Base-by-base conservation (phyloP, 2,797 vertebrate genomes). In the Pantherophis vulpinus region DNA sequence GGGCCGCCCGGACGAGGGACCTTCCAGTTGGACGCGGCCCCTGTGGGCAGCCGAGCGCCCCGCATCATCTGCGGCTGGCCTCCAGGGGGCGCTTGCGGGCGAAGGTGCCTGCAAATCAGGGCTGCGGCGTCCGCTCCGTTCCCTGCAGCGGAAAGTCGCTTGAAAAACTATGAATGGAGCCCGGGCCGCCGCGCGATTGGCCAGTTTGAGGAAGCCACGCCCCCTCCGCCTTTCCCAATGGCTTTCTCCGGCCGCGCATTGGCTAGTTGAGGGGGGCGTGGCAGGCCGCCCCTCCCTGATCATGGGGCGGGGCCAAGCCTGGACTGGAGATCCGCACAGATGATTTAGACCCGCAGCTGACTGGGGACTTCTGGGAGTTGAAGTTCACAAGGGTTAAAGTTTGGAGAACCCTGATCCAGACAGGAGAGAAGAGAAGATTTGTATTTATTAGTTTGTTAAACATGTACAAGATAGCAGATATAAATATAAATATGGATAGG, bases 191-290 rank as follows among this genome's bases (percentile, higher is more conserved):
- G 13, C 55, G 83, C 74, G 86, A 95, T 94, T 95, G 96, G 95
- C 0, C 29, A 10, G 10, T 6, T 13, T 0, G 4, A 5, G 42
- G 89, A 23, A 56, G 0, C 63, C 58, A 0, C 70, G 23, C 32
- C 7, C 16, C 20, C 54, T 95, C 90, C 93, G 54, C 29, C 47
- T 93, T 90, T 94, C 92, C 94, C 93, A 94, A 83, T 91, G 4
- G 91, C 63, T 66, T 4, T 32, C 66, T 37, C 70, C 16, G 74
- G 37, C 2, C 14, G 70, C 4, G 2, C 2, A 32, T 5, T 8
- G 86, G 18, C 54, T 83, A 86, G 74, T 32, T 70, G 66, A n/a
- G 5, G 66, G 12, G 66, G 66, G 63, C 66, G 66, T 59, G 0
- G 60, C 51, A 0, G 16, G 3, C 18, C 7, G 60, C 90, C 42